Conservation (phyloP, 1,140 invertebrate genomes). For the Asobara japonica region DNA sequence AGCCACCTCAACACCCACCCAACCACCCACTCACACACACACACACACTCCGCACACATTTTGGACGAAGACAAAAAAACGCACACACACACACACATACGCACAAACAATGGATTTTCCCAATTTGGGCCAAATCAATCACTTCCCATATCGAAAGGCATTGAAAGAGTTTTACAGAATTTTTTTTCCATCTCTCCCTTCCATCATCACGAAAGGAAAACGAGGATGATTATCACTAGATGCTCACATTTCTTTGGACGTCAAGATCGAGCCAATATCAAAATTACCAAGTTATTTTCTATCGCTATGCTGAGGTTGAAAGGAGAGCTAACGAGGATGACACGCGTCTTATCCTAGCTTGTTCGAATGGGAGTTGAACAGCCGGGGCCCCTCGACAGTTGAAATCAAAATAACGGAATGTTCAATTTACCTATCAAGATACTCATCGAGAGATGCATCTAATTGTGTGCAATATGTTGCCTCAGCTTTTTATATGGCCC, state of each 20-base stretch:
- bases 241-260: not conserved
- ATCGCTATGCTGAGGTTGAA: not conserved
- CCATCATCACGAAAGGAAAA: not conserved
- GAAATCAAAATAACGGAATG: not conserved
- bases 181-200: no score
- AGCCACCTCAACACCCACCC: no score
- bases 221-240: not conserved
- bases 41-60: no score
- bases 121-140: no score
- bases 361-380: not conserved
- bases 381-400: not conserved
- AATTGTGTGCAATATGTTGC: not conserved
- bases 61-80: no score
- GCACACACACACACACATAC: no score
- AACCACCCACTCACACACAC: no score
- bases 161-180: no score
- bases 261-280: not conserved
- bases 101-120: no score
- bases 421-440: not conserved
- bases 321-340: constrained; percentile 1
- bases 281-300: not conserved
- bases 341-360: not conserved
- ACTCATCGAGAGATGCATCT: not conserved
- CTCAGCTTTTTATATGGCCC: not conserved
- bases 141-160: no score